Evolutionary conservation across 1,140 invertebrate genomes (phyloP).

Genomic region (Aphelinus atriplicis): DNA sequence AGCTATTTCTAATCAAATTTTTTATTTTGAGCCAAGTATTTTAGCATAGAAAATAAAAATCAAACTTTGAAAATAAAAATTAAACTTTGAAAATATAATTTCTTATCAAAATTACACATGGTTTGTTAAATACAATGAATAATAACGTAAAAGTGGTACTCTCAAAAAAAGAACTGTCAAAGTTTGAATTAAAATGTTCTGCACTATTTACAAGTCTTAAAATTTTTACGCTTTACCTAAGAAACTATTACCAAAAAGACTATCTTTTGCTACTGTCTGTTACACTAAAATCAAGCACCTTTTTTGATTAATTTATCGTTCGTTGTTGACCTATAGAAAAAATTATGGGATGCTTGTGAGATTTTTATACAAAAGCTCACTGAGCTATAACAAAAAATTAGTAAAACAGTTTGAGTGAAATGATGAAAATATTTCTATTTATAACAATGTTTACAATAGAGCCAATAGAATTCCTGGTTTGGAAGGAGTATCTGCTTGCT

Average conservation of each 20-base stretch:
- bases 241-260: constrained; percentile 38
- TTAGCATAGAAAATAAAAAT: constrained; percentile 23
- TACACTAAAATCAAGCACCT: constrained; percentile 21
- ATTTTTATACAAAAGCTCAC: constrained; percentile 2
- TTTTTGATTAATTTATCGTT: constrained; percentile 16
- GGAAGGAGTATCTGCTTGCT: too few relatives aligned
- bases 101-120: constrained; percentile 23
- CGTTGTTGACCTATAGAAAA: constrained; percentile 10
- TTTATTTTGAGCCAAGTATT: constrained; percentile 37
- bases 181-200: constrained; percentile 32
- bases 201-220: constrained; percentile 17
- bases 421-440: constrained; percentile 28
- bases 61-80: background rate
- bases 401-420: background rate
- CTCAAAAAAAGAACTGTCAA: constrained; percentile 10
- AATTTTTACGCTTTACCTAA: constrained; percentile 34
- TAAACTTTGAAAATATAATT: constrained; percentile 12
- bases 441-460: constrained; percentile 17
- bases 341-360: constrained; percentile 8
- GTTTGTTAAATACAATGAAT: constrained; percentile 4
- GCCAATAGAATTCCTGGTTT: too few relatives aligned
- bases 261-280: constrained; percentile 25
- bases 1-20: constrained; percentile 34
- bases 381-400: background rate
- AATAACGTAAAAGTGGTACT: constrained; percentile 4